Evolutionary conservation across 1,140 invertebrate genomes (phyloP).

Genomic region (Brachionus calyciflorus): DNA sequence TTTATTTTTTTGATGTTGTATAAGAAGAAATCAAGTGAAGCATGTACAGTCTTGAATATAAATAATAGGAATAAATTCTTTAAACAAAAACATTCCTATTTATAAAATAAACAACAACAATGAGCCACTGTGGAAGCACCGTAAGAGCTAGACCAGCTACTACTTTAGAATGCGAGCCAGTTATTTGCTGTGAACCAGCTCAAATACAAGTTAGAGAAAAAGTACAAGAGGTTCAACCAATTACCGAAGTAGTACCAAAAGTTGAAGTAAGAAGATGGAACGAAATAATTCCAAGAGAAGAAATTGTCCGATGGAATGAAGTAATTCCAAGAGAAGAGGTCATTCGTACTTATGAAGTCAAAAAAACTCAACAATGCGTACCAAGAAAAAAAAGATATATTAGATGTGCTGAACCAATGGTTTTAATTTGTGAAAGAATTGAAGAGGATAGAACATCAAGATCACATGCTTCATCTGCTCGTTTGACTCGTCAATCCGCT

Average conservation of each 20-base stretch:
- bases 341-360: not conserved
- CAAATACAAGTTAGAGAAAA: not conserved
- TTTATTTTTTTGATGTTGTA: too few species aligned
- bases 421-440: constrained; percentile 25
- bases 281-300: constrained; percentile 22
- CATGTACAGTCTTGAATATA: too few species aligned
- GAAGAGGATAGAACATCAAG: not conserved
- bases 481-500: not conserved
- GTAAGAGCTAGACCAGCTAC: not conserved
- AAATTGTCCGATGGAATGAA: constrained; percentile 24
- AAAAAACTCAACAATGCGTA: not conserved
- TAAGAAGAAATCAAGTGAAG: too few species aligned
- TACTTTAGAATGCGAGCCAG: constrained; percentile 16
- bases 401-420: constrained; percentile 29
- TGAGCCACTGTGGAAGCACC: not conserved
- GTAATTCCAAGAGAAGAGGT: constrained; percentile 29
- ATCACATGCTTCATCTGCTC: not conserved
- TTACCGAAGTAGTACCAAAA: not conserved
- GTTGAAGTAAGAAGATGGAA: constrained; percentile 17
- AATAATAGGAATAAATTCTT: too few species aligned
- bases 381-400: not conserved
- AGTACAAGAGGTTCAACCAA: constrained; percentile 15
- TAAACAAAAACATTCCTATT: too few species aligned
- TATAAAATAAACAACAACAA: too few species aligned
- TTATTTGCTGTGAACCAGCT: not conserved